Evolutionary conservation across 2,797 vertebrate species (phyloP), one percentile per base, ranked within the genome.

Genomic region (Coregonus suidteri): DNA sequence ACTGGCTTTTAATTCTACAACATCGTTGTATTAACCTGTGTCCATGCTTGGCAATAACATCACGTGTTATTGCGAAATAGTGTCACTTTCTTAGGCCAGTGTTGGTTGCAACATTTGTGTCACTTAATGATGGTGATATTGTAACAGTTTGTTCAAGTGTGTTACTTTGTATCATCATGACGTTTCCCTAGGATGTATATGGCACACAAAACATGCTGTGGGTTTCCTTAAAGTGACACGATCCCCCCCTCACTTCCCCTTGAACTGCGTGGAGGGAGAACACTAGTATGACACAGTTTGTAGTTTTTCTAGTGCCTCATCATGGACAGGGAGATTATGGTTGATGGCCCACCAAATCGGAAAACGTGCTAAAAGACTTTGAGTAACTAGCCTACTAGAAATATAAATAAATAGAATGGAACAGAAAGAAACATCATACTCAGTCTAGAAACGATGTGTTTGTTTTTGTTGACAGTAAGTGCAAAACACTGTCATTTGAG

Each of bases 221-320:
- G 83, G 84, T 87, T 89, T 84, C 85, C 86, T 76, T 74, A 68
- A 80, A 80, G 75, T 51, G 59, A 73, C 53, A 64, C n/a, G 79
- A 54, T 20, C 35, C 54, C 65, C 14, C 20, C 9, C 62, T 31
- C 64, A 16, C 25, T 70, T 64, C 51, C 75, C 51, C 52, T n/a
- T 69, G 52, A 15, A 59, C 34, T 37, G 56, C 16, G 30, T 37
- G 41, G 41, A 13, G 34, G 77, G 54, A 37, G 62, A 37, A 59
- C 15, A 62, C 53, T 71, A 13, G 35, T 83, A 15, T 86, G 88
- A 90, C 90, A 86, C 73, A 83, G 83, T 85, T 88, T 56, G 25
- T 35, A 47, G 15, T 73, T 75, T 68, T 76, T 71, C 65, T 90
- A 79, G 65, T 77, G 81, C 72, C 81, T 75, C 71, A 81, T 75